Percentiles rank a stretch among this genome's conserved stretches.
Evolutionary conservation across 2,888 invertebrate genomes (phyloP).

Genomic region (Trachelus iudaicus): DNA sequence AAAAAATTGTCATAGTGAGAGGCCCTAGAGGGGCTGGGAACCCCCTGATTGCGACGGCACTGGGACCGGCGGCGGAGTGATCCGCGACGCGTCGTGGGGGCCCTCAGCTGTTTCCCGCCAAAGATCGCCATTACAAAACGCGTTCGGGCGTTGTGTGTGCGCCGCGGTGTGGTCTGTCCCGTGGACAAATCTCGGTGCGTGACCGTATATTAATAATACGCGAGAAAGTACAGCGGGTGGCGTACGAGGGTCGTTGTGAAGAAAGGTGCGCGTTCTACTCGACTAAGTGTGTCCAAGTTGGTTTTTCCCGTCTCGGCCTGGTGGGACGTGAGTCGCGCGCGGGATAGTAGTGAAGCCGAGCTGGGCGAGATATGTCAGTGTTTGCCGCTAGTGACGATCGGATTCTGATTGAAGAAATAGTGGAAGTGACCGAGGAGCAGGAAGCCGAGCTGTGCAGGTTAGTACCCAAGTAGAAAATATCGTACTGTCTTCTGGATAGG

Average conservation of each 20-base stretch:
- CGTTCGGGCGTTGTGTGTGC: constrained; percentile 65
- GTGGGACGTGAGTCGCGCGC: constrained; percentile 35
- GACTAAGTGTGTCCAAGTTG: background rate
- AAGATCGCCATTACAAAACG: constrained; percentile 74
- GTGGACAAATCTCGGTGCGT: constrained; percentile 53
- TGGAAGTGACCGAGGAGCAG: constrained; percentile 68
- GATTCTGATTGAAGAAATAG: constrained; percentile 69
- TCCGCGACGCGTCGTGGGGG: constrained; percentile 54
- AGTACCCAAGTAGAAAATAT: constrained; percentile 18
- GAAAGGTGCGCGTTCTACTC: background rate
- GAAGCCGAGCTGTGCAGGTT: constrained; percentile 60
- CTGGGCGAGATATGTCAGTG: constrained; percentile 68
- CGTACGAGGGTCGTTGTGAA: background rate
- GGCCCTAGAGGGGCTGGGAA: background rate
- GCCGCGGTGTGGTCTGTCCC: constrained; percentile 69
- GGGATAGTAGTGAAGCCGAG: constrained; percentile 23
- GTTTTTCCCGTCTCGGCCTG: constrained; percentile 27
- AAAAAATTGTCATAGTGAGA: background rate
- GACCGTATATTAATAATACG: constrained; percentile 18
- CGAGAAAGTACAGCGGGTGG: background rate
- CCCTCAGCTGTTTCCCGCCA: constrained; percentile 79
- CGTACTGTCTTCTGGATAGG: background rate
- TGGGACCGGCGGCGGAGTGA: constrained; percentile 48
- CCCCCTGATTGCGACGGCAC: constrained; percentile 22
- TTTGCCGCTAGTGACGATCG: constrained; percentile 68